phyloP scores from a whole-genome alignment of 2,888 invertebrate genomes.

The Xestia xanthographa region DNA sequence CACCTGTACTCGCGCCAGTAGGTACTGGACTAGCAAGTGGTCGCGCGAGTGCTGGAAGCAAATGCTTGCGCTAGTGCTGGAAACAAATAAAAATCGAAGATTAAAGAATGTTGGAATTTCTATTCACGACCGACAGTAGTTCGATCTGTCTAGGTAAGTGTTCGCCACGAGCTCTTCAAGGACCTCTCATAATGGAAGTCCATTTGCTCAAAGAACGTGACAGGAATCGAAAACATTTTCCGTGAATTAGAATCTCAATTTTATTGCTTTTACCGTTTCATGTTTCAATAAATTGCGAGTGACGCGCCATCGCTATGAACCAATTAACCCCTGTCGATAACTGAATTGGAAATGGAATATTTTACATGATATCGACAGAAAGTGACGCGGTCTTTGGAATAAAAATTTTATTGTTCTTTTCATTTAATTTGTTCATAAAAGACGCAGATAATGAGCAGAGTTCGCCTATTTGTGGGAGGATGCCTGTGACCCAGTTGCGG shows the following conservation, averaged over 20 bases:
- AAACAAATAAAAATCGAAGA: not conserved
- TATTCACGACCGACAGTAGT: not conserved
- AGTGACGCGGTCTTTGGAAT: too few species aligned
- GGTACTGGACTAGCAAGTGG: not conserved
- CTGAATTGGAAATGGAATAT: constrained; percentile 43
- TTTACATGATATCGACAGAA: constrained; percentile 30
- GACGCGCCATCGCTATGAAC: constrained; percentile 28
- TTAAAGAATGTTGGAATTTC: not conserved
- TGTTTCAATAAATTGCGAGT: constrained; percentile 48
- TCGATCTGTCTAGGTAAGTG: not conserved
- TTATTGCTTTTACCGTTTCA: constrained; percentile 48
- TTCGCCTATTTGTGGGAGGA: not conserved
- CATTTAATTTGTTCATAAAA: not conserved
- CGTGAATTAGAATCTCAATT: constrained; percentile 28
- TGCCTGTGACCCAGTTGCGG: not conserved
- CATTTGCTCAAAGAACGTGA: constrained; percentile 41
- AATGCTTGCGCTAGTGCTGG: not conserved
- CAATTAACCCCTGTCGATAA: constrained; percentile 50
- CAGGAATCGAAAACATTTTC: constrained; percentile 33
- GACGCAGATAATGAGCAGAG: not conserved
- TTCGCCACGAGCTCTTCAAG: constrained; percentile 24
- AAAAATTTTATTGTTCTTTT: constrained; percentile 3
- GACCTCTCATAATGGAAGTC: constrained; percentile 38
- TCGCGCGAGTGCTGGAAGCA: not conserved
- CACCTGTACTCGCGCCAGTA: too few species aligned